Evolutionary conservation across 2,888 invertebrate genomes (phyloP).

Genomic region (Magallana nippona): DNA sequence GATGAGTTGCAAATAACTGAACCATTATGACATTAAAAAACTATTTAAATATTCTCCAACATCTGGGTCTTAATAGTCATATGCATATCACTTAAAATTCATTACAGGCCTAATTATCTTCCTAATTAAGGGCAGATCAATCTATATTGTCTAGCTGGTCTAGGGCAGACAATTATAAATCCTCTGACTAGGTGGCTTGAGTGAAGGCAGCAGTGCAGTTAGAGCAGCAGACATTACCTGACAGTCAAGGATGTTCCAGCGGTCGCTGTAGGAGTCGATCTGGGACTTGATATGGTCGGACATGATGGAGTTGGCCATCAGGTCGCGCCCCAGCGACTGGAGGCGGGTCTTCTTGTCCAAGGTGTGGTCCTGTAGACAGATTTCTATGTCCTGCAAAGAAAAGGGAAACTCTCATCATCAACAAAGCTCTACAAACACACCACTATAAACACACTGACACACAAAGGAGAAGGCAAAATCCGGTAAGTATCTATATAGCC

Average conservation of each 20-base stretch:
- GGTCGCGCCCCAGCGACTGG: slow-evolving; percentile 87
- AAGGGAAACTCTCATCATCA: background rate
- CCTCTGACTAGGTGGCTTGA: no score
- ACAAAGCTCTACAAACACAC: background rate
- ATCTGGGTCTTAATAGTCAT: no score
- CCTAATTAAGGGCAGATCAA: no score
- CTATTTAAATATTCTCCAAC: no score
- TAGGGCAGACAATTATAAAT: no score
- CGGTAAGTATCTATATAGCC: background rate
- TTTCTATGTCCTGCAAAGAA: slow-evolving; percentile 88
- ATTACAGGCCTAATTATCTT: no score
- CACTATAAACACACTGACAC: background rate
- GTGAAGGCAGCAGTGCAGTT: no score
- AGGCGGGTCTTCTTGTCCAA: slow-evolving; percentile 87
- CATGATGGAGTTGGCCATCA: slow-evolving; percentile 87
- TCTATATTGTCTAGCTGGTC: no score
- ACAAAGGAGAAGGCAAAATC: no score
- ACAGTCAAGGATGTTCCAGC: slow-evolving; percentile 62
- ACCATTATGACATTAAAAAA: no score
- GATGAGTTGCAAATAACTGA: no score
- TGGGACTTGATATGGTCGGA: slow-evolving; percentile 69
- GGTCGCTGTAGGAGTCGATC: slow-evolving; percentile 65
- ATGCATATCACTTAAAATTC: no score
- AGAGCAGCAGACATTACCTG: slow-evolving; percentile 57
- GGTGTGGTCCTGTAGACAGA: slow-evolving; percentile 88